Evolutionary conservation across 2,888 invertebrate species (phyloP).

Genomic region (Xylophagus ater): DNA sequence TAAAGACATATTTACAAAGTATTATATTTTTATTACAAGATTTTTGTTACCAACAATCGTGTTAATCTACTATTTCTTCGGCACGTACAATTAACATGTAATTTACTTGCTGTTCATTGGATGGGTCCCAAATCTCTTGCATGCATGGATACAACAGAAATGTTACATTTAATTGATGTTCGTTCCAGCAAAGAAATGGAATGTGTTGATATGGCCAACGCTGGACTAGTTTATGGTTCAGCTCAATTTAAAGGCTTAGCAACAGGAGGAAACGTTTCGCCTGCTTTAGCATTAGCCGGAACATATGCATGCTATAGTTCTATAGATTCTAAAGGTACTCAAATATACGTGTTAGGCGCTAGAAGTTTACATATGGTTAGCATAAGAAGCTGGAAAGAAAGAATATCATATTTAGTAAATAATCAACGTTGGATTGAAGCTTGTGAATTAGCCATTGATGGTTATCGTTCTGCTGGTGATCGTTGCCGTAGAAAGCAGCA

Average conservation of each 20-base stretch:
- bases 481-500: conserved; percentile 37
- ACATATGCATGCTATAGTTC: conserved; percentile 61
- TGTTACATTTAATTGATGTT: conserved; percentile 79
- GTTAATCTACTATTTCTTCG: conserved; percentile 54
- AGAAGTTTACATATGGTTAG: conserved; percentile 47
- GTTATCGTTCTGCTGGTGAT: conserved; percentile 32
- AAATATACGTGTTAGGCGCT: conserved; percentile 60
- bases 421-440: conserved; percentile 48
- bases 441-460: conserved; percentile 45
- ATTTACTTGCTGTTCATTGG: conserved; percentile 68
- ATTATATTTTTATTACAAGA: too few species aligned
- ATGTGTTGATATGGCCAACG: conserved; percentile 65
- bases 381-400: conserved; percentile 54
- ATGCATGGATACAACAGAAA: conserved; percentile 71
- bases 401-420: conserved; percentile 50
- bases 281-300: conserved; percentile 48
- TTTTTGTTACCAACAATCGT: conserved; percentile 40
- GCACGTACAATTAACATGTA: conserved; percentile 58
- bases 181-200: conserved; percentile 78
- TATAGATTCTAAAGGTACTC: conserved; percentile 52
- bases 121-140: conserved; percentile 72
- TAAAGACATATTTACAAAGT: too few species aligned
- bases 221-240: conserved; percentile 75
- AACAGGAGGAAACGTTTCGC: conserved; percentile 85
- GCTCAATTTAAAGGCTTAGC: conserved; percentile 81